Base-by-base conservation (phyloP, 2,888 invertebrate species). In the Cheilosia pagana region DNA sequence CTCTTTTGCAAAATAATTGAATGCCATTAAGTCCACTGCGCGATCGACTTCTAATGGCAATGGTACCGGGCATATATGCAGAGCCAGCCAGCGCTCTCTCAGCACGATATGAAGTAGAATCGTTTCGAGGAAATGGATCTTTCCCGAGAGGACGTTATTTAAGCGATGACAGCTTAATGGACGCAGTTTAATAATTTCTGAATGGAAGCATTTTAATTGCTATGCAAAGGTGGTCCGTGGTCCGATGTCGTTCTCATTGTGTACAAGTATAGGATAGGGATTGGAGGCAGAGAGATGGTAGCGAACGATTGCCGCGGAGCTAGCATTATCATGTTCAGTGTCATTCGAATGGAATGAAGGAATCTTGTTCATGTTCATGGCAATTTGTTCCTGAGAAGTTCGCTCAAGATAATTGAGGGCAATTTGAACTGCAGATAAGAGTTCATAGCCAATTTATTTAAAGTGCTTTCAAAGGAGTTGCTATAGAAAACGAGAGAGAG, bases 81-180 rank as follows among this genome's bases (percentile, higher is more conserved):
- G 2, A 14, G 12, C 19, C 14, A 14, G 6, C 25, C 28, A n/a
- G 12, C 25, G n/a, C 53, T 25, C 70, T 14, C 70, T 16, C 55
- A 35, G 62, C 74, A 35, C 78, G 70, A 67, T 62, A 71, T 81
- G 65, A 45, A 53, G 55, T 57, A 25, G 57, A 77, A 50, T 62
- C 55, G 25, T 72, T 68, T 55, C 74, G 23, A 19, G 57, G 53
- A 59, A 79, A 50, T 60, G 55, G n/a, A 79, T 75, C 75, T 60
- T 39, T 59, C 10, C 43, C 55, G 28, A 28, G 74, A 75, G 65
- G 53, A 75, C 74, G 79, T 25, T 75, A 79, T 75, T 79, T 57
- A 53, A 71, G 67, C 81, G 85, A 81, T 85, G 85, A 85, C 85
- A 85, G 81, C 67, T 85, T 81, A 85, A 85, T 85, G 85, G 85